These are phyloP conservation scores for Drosophila burlai DNA, from an alignment of 1,140 invertebrate species.

Conservation along the genomic window DNA sequence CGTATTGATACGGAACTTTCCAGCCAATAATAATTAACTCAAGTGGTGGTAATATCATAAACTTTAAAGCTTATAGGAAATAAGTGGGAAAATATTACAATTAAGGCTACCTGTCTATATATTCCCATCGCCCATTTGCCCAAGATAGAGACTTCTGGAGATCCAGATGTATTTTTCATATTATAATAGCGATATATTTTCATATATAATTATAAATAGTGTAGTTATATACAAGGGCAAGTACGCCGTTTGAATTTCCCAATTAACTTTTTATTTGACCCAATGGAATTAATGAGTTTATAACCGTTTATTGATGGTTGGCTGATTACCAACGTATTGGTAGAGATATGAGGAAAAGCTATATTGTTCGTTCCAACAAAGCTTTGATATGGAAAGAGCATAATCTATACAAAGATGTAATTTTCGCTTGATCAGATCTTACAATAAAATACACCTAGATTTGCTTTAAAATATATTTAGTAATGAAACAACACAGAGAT, in stretches of 20 bases:
- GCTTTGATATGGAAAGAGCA: not conserved
- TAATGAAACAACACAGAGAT: not conserved
- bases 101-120: too few species aligned
- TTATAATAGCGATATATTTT: not conserved
- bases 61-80: not conserved
- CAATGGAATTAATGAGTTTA: not conserved
- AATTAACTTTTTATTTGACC: not conserved
- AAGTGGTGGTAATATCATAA: slow-evolving; percentile 1
- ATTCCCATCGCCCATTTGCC: too few species aligned
- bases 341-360: not conserved
- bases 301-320: not conserved
- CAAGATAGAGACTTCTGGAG: not conserved
- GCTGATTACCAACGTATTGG: not conserved
- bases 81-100: not conserved
- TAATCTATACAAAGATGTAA: not conserved
- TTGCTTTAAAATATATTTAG: not conserved
- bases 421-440: not conserved
- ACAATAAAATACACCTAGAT: too few species aligned
- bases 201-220: too few species aligned
- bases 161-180: not conserved
- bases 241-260: not conserved
- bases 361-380: not conserved
- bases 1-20: slow-evolving; percentile 22
- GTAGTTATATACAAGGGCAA: not conserved
- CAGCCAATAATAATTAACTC: too few species aligned